Percentiles rank a stretch among this genome's conserved stretches.
phyloP scores from a whole-genome alignment of 2,113 vertebrate species.

The Ammospiza caudacuta region DNA sequence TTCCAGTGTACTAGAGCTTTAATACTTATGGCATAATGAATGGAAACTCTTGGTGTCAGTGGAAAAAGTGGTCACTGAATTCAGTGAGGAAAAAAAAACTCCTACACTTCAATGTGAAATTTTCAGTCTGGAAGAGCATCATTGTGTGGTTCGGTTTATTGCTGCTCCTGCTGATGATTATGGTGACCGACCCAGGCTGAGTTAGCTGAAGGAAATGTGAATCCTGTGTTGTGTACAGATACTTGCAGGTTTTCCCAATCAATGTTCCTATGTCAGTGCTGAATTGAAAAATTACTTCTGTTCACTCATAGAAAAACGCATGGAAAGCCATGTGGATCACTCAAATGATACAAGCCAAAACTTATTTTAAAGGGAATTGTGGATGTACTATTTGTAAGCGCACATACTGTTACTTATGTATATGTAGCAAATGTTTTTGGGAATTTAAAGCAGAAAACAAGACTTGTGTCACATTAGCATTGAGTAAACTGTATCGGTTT shows the following conservation, averaged over 20 bases:
- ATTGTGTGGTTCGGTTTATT: background rate
- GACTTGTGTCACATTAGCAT: background rate
- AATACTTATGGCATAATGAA: constrained; percentile 60
- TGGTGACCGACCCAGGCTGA: background rate
- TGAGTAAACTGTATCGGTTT: background rate
- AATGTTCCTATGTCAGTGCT: background rate
- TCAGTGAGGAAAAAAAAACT: background rate
- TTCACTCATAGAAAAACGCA: background rate
- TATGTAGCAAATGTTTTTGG: background rate
- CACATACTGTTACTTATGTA: background rate
- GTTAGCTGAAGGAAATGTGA: background rate
- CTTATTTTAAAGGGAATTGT: background rate
- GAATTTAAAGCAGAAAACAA: background rate
- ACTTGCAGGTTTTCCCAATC: background rate
- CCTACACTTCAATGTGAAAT: background rate
- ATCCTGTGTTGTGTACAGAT: background rate
- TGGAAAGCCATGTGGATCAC: background rate
- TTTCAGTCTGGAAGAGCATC: background rate
- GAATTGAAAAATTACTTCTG: background rate
- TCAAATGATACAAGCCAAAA: background rate
- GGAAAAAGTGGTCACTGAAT: constrained; percentile 62
- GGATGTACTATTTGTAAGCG: background rate
- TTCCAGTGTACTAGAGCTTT: constrained; percentile 26
- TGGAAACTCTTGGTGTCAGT: constrained; percentile 59
- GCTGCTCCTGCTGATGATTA: background rate